A percentile compares a stretch with the other conserved stretches of the same genome.
Conservation (phyloP, 2,113 vertebrate genomes). For the Cisticola juncidis region DNA sequence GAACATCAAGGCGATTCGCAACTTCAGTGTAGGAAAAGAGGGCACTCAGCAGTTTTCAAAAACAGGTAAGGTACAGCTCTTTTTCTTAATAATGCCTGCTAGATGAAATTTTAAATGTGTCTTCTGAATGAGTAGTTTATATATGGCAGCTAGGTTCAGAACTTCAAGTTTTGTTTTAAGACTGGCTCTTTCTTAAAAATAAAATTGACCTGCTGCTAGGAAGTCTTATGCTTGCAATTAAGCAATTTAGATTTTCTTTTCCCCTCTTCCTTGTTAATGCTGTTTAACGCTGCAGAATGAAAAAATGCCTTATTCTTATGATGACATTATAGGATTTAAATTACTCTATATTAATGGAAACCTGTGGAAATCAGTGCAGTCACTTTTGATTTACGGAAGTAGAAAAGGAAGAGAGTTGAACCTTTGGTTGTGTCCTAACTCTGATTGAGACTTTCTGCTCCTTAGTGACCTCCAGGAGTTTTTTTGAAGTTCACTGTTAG, state of each 20-base stretch:
- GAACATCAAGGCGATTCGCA: not conserved
- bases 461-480: not conserved
- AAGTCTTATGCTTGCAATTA: not conserved
- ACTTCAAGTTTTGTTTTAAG: not conserved
- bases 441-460: not conserved
- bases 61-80: not conserved
- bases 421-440: not conserved
- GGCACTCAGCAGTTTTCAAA: conserved; percentile 1
- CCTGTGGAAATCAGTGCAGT: not conserved
- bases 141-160: not conserved
- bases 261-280: not conserved
- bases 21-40: not conserved
- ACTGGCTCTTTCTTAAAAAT: not conserved
- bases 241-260: not conserved
- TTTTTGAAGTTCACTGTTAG: not conserved
- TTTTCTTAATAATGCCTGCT: not conserved
- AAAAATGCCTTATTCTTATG: not conserved
- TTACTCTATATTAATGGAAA: not conserved
- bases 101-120: not conserved
- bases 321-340: not conserved
- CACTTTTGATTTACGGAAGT: not conserved
- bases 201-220: not conserved
- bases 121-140: not conserved
- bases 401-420: not conserved
- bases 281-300: not conserved